A percentile compares a stretch with the other conserved stretches of the same genome.
These are phyloP conservation scores for Probaryconus sp. DNA, from an alignment of 1,140 invertebrate genomes.

Conservation along the genomic window DNA sequence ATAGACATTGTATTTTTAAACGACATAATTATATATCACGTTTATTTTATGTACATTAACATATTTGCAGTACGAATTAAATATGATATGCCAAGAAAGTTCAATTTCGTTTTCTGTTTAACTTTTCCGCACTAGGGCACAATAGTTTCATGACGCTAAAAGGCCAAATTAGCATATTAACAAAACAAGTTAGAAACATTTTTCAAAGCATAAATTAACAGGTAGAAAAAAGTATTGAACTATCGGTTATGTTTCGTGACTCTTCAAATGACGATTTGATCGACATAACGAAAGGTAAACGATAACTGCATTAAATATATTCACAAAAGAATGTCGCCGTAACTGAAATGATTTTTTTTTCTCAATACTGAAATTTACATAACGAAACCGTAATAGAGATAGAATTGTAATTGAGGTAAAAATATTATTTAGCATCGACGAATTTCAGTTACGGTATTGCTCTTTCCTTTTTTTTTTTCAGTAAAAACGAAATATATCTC, in stretches of 20 bases:
- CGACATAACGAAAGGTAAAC: conserved; percentile 47
- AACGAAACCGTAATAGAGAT: too few species aligned
- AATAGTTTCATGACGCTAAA: neutral
- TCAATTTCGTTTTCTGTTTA: conserved; percentile 19
- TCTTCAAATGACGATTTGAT: conserved; percentile 53
- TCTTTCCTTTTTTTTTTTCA: too few species aligned
- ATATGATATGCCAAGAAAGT: conserved; percentile 52
- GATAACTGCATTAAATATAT: conserved; percentile 23
- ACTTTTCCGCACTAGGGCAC: conserved; percentile 4
- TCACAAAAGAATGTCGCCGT: conserved; percentile 29
- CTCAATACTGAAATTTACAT: neutral
- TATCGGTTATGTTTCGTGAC: conserved; percentile 27
- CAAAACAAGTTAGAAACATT: conserved; percentile 33
- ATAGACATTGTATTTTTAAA: conserved; percentile 57
- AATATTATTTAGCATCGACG: too few species aligned
- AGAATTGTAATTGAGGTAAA: too few species aligned
- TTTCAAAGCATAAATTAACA: conserved; percentile 32
- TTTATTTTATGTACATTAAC: conserved; percentile 47
- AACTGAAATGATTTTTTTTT: too few species aligned
- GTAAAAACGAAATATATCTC: conserved; percentile 20
- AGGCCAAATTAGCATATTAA: neutral
- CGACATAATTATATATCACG: conserved; percentile 55
- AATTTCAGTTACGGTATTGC: conserved; percentile 46
- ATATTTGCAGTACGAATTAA: conserved; percentile 48
- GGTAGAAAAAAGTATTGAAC: conserved; percentile 53